phyloP scores from a whole-genome alignment of 2,797 vertebrate species.

The Orientallactaga sibirica region DNA sequence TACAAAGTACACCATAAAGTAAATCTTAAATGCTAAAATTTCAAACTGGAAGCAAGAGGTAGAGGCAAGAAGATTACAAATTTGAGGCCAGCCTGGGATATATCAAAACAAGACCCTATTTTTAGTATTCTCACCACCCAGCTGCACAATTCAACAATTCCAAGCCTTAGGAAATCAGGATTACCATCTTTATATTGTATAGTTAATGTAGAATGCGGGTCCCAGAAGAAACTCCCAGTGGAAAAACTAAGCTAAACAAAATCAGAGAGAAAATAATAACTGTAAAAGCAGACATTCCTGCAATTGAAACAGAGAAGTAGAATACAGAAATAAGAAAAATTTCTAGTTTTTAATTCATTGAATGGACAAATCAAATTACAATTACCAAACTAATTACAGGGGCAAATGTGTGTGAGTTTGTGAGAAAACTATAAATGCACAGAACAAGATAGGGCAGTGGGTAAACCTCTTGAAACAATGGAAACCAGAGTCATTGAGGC shows the following conservation, averaged over 20 bases:
- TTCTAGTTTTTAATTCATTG: background rate
- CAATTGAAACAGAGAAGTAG: background rate
- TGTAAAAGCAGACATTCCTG: background rate
- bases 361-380: background rate
- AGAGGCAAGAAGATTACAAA: too few species aligned
- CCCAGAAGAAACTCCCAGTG: background rate
- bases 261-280: background rate
- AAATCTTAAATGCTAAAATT: background rate
- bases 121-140: background rate
- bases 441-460: background rate
- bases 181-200: background rate
- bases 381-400: background rate
- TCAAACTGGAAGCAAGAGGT: background rate
- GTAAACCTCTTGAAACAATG: background rate
- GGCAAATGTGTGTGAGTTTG: background rate
- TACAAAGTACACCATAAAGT: background rate
- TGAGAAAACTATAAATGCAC: background rate
- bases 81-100: background rate
- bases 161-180: background rate
- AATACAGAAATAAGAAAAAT: background rate
- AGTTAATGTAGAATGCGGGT: background rate
- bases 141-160: background rate
- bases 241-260: background rate
- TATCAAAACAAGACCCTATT: background rate
- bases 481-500: background rate